Base-by-base conservation (phyloP, 2,888 invertebrate genomes). In the Germaria angustata region DNA sequence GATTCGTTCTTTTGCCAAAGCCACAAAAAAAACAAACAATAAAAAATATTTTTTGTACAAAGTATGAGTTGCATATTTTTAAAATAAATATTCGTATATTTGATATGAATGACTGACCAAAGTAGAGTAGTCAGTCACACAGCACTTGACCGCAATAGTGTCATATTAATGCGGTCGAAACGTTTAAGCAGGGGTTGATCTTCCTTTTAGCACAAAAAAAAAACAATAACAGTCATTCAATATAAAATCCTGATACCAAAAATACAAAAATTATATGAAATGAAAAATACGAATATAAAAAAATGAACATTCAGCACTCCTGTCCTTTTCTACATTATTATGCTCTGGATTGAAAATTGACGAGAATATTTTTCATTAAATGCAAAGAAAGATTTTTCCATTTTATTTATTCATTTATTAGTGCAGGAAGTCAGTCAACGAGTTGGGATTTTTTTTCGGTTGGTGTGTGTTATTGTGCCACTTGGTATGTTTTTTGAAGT, bases 131-230 rank as follows among this genome's bases (percentile, higher is more conserved):
- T 46, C 51, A 55, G 44, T 53, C 57, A 55, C 59, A 66, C 77
- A 63, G n/a, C 22, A 73, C 78, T 78, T 81, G 69, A 81, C 81
- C 81, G 81, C 78, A 81, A 63, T 41, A 61, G 17, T 49, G 53
- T 8, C 17, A 24, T 6, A 51, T 17, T 28, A 68, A 17, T 76
- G 68, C n/a, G 59, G 76, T 39, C 51, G n/a, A 41, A 76, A 51
- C 51, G n/a, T 69, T 77, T 61, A 44, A 68, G 41, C 68, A 24
- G 66, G 39, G 6, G 6, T 28, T 6, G 6, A 28, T 28, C 8
- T 13, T 11, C 44, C 34, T 20, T 11, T 44, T 36, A 15, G 24
- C 17, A 69, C 0, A n/a, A 5, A 5, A 49, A 51, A 53, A 15
- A 53, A 41, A 28, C 20, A 41, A 17, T n/a, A 53, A 28, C 17